Percentiles rank a stretch among this genome's conserved stretches.
phyloP scores from a whole-genome alignment of 2,888 invertebrate species.

The Malthinus flaveolus region DNA sequence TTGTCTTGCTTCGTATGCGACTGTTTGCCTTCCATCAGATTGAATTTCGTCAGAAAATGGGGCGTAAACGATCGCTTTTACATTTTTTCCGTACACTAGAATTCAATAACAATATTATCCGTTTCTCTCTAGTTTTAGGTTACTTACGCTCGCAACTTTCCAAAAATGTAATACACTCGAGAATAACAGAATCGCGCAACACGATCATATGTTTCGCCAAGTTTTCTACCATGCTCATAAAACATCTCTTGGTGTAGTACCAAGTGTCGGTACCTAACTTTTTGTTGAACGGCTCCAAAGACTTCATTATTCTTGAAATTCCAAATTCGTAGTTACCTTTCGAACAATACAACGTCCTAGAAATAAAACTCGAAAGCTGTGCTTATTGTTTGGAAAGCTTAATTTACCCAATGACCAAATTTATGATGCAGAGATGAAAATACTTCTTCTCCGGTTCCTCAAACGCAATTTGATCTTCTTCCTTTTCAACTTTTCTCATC shows the following conservation, averaged over 20 bases:
- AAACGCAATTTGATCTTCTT: slow-evolving; percentile 90
- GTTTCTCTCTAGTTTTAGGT: neutral
- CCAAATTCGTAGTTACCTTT: slow-evolving; percentile 99
- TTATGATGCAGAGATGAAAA: slow-evolving; percentile 96
- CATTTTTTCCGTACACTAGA: slow-evolving; percentile 79
- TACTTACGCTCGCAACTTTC: slow-evolving; percentile 81
- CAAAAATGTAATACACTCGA: slow-evolving; percentile 86
- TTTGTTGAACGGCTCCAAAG: slow-evolving; percentile 90
- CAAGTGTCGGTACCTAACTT: slow-evolving; percentile 98
- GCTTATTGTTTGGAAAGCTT: neutral
- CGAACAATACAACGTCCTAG: slow-evolving; percentile 90
- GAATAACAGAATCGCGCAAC: slow-evolving; percentile 81
- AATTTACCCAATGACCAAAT: slow-evolving; percentile 89
- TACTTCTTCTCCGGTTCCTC: slow-evolving; percentile 93
- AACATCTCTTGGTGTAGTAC: slow-evolving; percentile 96
- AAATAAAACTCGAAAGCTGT: slow-evolving; percentile 30
- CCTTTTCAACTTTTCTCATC: slow-evolving; percentile 98
- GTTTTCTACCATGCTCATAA: slow-evolving; percentile 90
- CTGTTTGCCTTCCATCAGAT: slow-evolving; percentile 80
- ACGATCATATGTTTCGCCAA: slow-evolving; percentile 88
- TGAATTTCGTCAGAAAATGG: slow-evolving; percentile 74
- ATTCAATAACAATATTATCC: slow-evolving; percentile 28
- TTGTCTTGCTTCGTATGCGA: slow-evolving; percentile 86
- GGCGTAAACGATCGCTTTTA: slow-evolving; percentile 81
- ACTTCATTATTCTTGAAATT: slow-evolving; percentile 95